Conservation (phyloP, 2,797 vertebrate species). For the Pogonophryne albipinna region DNA sequence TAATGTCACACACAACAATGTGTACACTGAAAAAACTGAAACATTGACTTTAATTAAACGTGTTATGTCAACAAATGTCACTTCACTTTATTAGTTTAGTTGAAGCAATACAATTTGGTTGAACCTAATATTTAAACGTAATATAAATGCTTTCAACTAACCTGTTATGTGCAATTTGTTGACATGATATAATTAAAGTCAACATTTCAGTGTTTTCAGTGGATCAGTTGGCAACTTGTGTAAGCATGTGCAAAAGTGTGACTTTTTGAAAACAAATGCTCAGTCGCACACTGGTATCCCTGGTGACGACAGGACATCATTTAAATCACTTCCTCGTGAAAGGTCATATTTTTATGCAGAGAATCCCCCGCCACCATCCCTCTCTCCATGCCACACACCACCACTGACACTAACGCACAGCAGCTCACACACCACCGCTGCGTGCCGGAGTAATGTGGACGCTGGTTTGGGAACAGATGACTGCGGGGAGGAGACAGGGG, state of each 20-base stretch:
- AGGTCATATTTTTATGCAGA: constrained; percentile 75
- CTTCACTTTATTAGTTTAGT: no score
- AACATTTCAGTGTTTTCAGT: no score
- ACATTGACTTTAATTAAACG: no score
- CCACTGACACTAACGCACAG: neutral
- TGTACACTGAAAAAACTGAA: constrained; percentile 18
- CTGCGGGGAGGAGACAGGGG: constrained; percentile 19
- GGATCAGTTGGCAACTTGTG: constrained; percentile 37
- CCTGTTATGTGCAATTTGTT: no score
- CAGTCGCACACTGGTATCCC: constrained; percentile 65
- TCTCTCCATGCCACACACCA: constrained; percentile 5
- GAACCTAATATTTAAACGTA: no score
- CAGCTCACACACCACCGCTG: constrained; percentile 13
- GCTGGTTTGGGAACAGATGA: constrained; percentile 39
- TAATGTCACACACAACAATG: constrained; percentile 23
- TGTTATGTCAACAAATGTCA: no score
- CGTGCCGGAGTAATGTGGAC: constrained; percentile 40
- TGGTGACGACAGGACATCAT: constrained; percentile 71
- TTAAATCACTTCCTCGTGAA: constrained; percentile 76
- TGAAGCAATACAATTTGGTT: no score
- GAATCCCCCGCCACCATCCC: neutral
- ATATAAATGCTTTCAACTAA: no score
- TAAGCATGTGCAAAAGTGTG: constrained; percentile 46
- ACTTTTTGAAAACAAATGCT: constrained; percentile 61
- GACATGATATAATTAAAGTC: no score